These are phyloP conservation scores for Yponomeuta malinellus DNA, from an alignment of 2,888 invertebrate genomes.

Conservation along the genomic window DNA sequence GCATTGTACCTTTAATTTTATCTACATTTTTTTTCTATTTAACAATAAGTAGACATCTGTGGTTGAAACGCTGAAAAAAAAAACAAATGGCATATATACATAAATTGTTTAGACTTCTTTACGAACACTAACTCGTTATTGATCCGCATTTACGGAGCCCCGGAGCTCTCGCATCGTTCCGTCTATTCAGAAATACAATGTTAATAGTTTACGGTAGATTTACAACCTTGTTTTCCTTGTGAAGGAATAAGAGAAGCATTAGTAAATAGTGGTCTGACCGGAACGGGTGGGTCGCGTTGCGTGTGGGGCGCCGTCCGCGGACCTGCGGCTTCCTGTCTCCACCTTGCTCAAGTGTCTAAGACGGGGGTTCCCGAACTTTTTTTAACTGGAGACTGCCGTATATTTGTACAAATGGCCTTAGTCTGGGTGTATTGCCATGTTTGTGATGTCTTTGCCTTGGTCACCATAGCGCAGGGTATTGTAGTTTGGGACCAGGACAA, in stretches of 20 bases:
- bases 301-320: neutral
- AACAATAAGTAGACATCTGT: too few species aligned
- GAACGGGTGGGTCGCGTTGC: slow-evolving; percentile 2
- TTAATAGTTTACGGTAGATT: slow-evolving; percentile 8
- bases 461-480: too few species aligned
- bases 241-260: neutral
- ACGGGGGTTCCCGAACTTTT: neutral
- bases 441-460: too few species aligned
- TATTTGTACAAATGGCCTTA: too few species aligned
- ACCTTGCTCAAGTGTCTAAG: neutral
- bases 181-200: slow-evolving; percentile 3
- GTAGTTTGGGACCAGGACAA: too few species aligned
- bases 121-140: neutral
- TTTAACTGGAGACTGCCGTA: neutral
- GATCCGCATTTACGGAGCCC: neutral
- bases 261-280: slow-evolving; percentile 8
- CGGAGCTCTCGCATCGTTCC: neutral
- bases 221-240: slow-evolving; percentile 14
- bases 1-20: too few species aligned
- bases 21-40: too few species aligned
- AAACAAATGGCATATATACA: too few species aligned
- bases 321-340: neutral
- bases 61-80: too few species aligned
- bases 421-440: too few species aligned
- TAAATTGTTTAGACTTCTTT: too few species aligned